Conservation (phyloP, 2,888 invertebrate genomes). For the Camponotus fellah region DNA sequence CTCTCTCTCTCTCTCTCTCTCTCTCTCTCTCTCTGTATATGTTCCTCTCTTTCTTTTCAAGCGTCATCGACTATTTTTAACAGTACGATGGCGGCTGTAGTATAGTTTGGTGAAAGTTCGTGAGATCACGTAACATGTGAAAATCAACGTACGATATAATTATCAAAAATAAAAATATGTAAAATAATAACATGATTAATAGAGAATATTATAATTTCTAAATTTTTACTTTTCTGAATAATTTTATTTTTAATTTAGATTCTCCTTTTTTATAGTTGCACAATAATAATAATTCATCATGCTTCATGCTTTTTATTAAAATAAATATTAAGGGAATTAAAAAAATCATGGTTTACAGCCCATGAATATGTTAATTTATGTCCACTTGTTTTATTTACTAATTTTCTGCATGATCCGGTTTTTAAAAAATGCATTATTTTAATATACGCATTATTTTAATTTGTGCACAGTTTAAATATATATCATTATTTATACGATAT, state of each 20-base stretch:
- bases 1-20: neutral
- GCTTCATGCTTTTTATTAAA: neutral
- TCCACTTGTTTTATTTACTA: slow-evolving; percentile 1
- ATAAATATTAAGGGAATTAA: neutral
- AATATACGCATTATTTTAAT: neutral
- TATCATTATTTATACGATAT: slow-evolving; percentile 14
- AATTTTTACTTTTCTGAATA: neutral
- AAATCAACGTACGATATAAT: neutral
- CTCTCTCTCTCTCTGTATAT: neutral
- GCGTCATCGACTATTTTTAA: slow-evolving; percentile 42
- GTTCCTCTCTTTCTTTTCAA: neutral
- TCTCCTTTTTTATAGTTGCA: neutral
- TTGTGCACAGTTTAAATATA: neutral
- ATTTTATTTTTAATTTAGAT: neutral
- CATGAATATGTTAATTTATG: neutral
- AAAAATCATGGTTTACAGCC: neutral
- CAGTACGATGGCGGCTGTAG: neutral
- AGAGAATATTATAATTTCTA: neutral
- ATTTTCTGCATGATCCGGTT: neutral
- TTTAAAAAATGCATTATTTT: slow-evolving; percentile 5
- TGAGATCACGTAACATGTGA: neutral
- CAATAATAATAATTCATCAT: neutral
- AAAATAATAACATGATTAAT: neutral
- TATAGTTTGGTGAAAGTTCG: slow-evolving; percentile 22
- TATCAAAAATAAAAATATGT: neutral